Base-by-base conservation (phyloP, 2,113 vertebrate species). In the Passerina amoena region DNA sequence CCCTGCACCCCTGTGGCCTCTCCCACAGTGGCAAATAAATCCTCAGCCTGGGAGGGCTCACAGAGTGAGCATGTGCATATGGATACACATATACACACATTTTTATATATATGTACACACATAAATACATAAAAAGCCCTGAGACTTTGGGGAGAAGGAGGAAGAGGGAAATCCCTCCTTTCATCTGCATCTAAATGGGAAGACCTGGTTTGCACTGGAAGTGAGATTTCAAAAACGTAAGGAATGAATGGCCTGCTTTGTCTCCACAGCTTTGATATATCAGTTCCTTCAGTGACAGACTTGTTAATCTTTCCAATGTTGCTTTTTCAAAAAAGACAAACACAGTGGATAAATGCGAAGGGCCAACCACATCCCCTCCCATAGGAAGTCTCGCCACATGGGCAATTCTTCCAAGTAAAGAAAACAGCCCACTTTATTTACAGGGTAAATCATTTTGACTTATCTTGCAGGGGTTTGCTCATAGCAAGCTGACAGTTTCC, bases 361-460 rank as follows among this genome's bases (percentile, higher is more conserved):
- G 93, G 96, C 96, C 97, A 87, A 93, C 96, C 97, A 97, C 96
- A 96, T 97, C 96, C 96, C 97, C 96, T 97, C 97, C 97, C 97
- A 96, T 97, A 98, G 96, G 96, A 97, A 97, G 96, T 97, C 95
- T 97, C 97, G 53, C 97, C 96, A 97, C 97, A 97, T 97, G 97
- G 96, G 97, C 97, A 96, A 96, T 97, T 98, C 97, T 96, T 96
- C 95, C 90, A 94, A 97, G 97, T 90, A 97, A 97, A 97, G 96
- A 97, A 98, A 98, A 98, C 96, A 97, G 90, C 95, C 89, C 96
- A 90, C 96, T 97, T 97, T 97, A 97, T 98, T 98, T 98, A 97
- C 96, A 97, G 94, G 96, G 96, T 97, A 98, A 97, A 98, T 98
- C 97, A 97, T 97, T 97, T 96, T 97, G 97, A 97, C 97, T 97